Conservation (phyloP, 2,888 invertebrate species). For the Steinernema carpocapsae region DNA sequence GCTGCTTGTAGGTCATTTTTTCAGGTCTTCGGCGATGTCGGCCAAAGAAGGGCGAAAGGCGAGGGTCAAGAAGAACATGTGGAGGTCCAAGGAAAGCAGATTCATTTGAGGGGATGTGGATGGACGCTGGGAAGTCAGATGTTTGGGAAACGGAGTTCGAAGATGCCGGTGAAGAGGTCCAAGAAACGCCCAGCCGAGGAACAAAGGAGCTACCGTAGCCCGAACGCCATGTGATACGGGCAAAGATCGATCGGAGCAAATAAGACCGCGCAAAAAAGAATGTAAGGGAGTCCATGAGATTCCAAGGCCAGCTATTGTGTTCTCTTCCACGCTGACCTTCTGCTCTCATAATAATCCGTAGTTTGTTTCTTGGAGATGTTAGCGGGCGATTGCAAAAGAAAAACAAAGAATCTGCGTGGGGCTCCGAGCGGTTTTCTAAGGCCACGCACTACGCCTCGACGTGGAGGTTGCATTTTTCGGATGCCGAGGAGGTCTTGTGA, state of each 20-base stretch:
- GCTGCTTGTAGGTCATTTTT: slow-evolving; percentile 8
- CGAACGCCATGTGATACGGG: background rate
- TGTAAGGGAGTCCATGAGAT: background rate
- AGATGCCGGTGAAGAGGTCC: background rate
- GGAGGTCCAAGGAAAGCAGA: background rate
- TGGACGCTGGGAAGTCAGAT: background rate
- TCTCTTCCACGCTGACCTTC: background rate
- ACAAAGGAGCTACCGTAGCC: background rate
- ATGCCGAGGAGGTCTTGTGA: no score
- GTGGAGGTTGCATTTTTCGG: no score
- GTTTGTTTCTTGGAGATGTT: no score
- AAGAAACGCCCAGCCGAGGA: background rate
- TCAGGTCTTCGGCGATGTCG: slow-evolving; percentile 12
- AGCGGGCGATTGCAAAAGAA: no score
- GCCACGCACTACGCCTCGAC: no score
- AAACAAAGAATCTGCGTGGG: no score
- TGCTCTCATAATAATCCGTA: no score
- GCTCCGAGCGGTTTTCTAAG: no score
- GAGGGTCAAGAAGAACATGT: background rate
- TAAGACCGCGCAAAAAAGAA: background rate
- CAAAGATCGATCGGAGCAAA: background rate
- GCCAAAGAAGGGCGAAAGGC: background rate
- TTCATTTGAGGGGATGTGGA: background rate
- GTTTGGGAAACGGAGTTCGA: background rate
- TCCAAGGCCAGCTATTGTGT: background rate